Base-by-base conservation (phyloP, 1,140 invertebrate species). In the Cheumatopsyche charites region DNA sequence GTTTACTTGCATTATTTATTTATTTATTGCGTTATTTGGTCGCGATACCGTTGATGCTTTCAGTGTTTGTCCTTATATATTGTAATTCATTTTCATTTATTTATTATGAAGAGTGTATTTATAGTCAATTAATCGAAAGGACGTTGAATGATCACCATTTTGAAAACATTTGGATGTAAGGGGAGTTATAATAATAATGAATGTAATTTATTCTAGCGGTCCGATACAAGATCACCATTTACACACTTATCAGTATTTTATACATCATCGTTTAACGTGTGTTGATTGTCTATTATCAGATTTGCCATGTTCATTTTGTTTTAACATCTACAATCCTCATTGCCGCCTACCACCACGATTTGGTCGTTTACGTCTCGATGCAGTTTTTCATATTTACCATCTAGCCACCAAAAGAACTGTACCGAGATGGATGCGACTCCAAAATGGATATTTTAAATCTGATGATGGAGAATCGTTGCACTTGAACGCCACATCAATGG, bases 1-100 rank as follows among this genome's bases (percentile, higher is more conserved):
- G 63, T 66, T 36, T 21, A 68, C 25, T 25, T 55, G 66, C 66
- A 68, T 68, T 68, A 68, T 68, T 68, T 68, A 68, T 68, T 66
- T 66, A 66, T 66, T 68, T 55, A 68, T 26, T 68, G 49, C 23
- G 21, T 58, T 58, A 58, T 58, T 58, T 58, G 55, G 55, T 58
- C 55, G 47, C 49, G 25, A 41, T 55, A 45, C 36, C 49, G 29
- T 68, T 68, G 47, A 68, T 68, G 66, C 21, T 25, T 19, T 21
- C 12, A 25, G 25, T 25, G 55, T 23, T 17, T 23, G 15, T 19
- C 15, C 23, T 58, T 23, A 58, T 21, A 4, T 55, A 55, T 15
- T 49, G 15, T 49, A 55, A 21, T 58, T 58, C 19, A 52, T 17
- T 23, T 36, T 36, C 23, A 58, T 58, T 25, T 25, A 12, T 19